Conservation (phyloP, 2,113 vertebrate genomes). For the Cochlearius cochlearius region DNA sequence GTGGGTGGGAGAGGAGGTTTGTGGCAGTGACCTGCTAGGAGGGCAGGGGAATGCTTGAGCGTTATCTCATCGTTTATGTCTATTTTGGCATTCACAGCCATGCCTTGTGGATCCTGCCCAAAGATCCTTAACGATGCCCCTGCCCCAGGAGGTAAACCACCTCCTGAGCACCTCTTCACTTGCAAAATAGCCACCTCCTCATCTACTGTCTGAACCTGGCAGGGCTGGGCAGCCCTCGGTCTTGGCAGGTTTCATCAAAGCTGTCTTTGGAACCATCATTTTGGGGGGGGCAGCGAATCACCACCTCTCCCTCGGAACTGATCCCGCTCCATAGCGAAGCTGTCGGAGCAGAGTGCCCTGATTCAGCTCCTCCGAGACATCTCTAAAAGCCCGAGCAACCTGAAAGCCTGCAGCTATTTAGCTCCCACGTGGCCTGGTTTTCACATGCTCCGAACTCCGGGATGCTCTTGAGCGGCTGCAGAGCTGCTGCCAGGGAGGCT, state of each 20-base stretch:
- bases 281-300: background rate
- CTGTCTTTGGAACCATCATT: background rate
- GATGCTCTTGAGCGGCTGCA: slow-evolving; percentile 12
- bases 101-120: background rate
- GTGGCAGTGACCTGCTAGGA: background rate
- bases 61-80: background rate
- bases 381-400: background rate
- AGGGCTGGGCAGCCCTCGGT: accelerated
- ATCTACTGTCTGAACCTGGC: background rate
- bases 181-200: background rate
- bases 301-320: background rate
- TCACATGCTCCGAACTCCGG: background rate
- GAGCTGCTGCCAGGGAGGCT: background rate
- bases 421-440: background rate
- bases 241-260: background rate
- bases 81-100: background rate
- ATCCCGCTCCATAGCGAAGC: background rate
- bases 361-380: background rate
- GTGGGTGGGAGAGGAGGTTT: background rate
- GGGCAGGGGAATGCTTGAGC: background rate
- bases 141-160: background rate
- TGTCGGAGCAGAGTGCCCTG: background rate
- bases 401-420: slow-evolving; percentile 41
- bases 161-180: background rate
- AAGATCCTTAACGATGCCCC: background rate